Evolutionary conservation across 2,113 vertebrate species (phyloP).

Genomic region (Psilopogon haemacephalus): DNA sequence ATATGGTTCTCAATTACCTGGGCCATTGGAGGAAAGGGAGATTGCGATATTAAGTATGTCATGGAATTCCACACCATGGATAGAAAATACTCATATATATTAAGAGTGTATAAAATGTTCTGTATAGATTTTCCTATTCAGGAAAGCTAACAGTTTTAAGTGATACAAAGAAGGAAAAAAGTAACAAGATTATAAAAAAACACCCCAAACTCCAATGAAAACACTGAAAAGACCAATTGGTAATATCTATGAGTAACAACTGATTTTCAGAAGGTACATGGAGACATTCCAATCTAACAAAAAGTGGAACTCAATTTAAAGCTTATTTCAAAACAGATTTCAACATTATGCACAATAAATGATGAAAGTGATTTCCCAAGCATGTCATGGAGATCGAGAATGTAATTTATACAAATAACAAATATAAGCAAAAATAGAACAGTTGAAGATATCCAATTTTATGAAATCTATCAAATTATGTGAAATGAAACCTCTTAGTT

Average conservation of each 20-base stretch:
- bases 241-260: neutral
- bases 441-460: neutral
- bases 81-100: neutral
- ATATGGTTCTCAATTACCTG: neutral
- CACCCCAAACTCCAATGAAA: neutral
- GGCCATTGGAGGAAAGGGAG: neutral
- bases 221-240: neutral
- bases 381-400: neutral
- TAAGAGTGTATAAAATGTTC: neutral
- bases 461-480: neutral
- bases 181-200: neutral
- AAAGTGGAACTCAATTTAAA: neutral
- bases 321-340: neutral
- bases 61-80: neutral
- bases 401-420: neutral
- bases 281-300: neutral
- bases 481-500: neutral
- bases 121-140: neutral
- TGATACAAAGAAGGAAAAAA: neutral
- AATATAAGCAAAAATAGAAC: neutral
- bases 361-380: neutral
- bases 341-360: neutral
- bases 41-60: neutral
- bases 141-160: neutral
- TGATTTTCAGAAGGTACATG: neutral